Percentiles rank a stretch among this genome's conserved stretches.
Conservation (phyloP, 2,888 invertebrate genomes). For the Fragum fragum region DNA sequence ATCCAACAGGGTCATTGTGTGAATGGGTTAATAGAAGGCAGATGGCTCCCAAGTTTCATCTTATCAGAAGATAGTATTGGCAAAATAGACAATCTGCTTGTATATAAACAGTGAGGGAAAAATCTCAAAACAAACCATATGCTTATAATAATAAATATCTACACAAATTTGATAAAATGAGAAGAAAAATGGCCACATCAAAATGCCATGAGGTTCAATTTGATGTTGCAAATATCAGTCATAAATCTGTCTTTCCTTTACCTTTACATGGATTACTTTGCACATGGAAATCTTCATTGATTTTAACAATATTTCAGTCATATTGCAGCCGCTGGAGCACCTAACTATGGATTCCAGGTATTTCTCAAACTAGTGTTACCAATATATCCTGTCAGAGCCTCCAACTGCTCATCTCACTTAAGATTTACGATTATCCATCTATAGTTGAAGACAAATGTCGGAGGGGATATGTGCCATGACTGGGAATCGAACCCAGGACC, state of each 20-base stretch:
- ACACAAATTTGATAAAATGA: conserved; percentile 21
- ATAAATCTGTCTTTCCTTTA: not conserved
- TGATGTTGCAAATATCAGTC: not conserved
- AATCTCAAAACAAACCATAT: conserved; percentile 27
- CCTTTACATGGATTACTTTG: too few species aligned
- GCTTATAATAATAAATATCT: conserved; percentile 29
- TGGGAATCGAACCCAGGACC: too few species aligned
- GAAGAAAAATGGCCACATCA: conserved; percentile 18
- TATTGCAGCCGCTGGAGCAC: too few species aligned
- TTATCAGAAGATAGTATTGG: conserved; percentile 23
- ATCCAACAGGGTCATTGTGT: not conserved
- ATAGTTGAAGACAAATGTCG: too few species aligned
- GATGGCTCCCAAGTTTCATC: conserved; percentile 21
- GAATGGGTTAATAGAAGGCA: conserved; percentile 10
- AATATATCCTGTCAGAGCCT: too few species aligned
- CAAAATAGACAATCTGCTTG: conserved; percentile 17
- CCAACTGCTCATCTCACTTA: too few species aligned
- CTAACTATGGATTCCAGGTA: too few species aligned
- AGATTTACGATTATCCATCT: too few species aligned
- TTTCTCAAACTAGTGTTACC: too few species aligned
- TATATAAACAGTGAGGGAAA: conserved; percentile 23
- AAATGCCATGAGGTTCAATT: conserved; percentile 10
- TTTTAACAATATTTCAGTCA: too few species aligned
- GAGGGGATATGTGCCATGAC: too few species aligned
- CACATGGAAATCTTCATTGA: too few species aligned